phyloP scores from a whole-genome alignment of 2,888 invertebrate species.

The Drosophila quinaria region DNA sequence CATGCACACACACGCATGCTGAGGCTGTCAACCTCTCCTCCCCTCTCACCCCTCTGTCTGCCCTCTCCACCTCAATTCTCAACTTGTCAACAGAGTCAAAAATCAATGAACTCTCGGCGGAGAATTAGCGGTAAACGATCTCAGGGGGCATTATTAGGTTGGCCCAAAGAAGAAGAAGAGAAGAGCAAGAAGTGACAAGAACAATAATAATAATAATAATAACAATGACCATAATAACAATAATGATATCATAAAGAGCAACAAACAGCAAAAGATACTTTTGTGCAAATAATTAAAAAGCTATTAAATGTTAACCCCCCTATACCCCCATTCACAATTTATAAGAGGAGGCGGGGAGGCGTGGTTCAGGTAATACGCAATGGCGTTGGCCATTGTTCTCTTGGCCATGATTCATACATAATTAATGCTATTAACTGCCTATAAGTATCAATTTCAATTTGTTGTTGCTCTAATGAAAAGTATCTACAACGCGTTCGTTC shows the following conservation, averaged over 20 bases:
- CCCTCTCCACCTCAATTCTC: constrained; percentile 1
- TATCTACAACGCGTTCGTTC: constrained; percentile 15
- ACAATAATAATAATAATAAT: constrained; percentile 13
- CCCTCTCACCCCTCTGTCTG: neutral
- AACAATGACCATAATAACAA: constrained; percentile 24
- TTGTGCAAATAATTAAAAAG: constrained; percentile 61
- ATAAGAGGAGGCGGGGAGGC: neutral
- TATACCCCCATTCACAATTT: neutral
- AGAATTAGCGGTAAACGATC: constrained; percentile 63
- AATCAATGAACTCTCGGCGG: constrained; percentile 77
- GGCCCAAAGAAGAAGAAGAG: constrained; percentile 13
- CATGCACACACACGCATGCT: neutral
- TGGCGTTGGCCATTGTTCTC: constrained; percentile 9
- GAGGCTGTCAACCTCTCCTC: neutral
- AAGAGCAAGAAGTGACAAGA: neutral
- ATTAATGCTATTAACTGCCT: constrained; percentile 59
- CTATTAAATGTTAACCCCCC: constrained; percentile 42
- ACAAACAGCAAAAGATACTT: constrained; percentile 35
- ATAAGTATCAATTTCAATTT: constrained; percentile 53
- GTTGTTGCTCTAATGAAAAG: constrained; percentile 20
- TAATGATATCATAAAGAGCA: constrained; percentile 10
- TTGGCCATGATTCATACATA: constrained; percentile 38
- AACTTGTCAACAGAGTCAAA: constrained; percentile 52
- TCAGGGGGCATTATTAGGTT: constrained; percentile 68
- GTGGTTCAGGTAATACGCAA: constrained; percentile 1